A percentile compares a stretch with the other conserved stretches of the same genome.
phyloP scores from a whole-genome alignment of 2,113 vertebrate species.

The Telmatochromis sp. region DNA sequence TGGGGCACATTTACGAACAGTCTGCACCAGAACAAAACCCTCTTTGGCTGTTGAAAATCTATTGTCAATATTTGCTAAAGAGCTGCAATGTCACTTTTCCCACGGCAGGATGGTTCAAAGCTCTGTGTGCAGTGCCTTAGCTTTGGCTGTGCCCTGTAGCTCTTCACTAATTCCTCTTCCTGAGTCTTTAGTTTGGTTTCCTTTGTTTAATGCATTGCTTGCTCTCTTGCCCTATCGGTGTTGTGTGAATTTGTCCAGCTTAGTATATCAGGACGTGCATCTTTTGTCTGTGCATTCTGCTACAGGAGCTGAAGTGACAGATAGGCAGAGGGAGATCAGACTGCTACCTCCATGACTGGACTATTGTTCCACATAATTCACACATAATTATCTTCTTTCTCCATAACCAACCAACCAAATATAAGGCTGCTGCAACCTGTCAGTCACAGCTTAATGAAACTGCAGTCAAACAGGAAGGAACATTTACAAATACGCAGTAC shows the following conservation, averaged over 20 bases:
- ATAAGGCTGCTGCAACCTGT: background rate
- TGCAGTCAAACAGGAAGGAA: background rate
- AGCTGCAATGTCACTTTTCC: background rate
- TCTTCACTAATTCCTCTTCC: background rate
- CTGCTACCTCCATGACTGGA: background rate
- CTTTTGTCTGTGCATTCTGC: background rate
- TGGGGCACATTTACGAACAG: fast-evolving
- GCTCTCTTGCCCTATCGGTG: background rate
- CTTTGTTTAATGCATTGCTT: background rate
- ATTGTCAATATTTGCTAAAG: background rate
- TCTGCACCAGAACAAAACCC: background rate
- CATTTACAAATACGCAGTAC: background rate
- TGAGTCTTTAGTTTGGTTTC: background rate
- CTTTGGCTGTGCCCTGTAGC: background rate
- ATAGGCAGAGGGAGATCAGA: fast-evolving
- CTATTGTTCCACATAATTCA: background rate
- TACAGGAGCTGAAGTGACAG: background rate
- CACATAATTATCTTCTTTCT: background rate
- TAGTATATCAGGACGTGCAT: background rate
- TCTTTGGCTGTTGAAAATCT: background rate
- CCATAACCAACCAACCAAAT: background rate
- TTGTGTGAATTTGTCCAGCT: background rate
- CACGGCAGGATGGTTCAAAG: background rate
- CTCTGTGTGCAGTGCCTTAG: background rate
- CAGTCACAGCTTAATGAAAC: background rate